Base-by-base conservation (phyloP, 1,140 invertebrate species). In the Cataglyphis hispanica region DNA sequence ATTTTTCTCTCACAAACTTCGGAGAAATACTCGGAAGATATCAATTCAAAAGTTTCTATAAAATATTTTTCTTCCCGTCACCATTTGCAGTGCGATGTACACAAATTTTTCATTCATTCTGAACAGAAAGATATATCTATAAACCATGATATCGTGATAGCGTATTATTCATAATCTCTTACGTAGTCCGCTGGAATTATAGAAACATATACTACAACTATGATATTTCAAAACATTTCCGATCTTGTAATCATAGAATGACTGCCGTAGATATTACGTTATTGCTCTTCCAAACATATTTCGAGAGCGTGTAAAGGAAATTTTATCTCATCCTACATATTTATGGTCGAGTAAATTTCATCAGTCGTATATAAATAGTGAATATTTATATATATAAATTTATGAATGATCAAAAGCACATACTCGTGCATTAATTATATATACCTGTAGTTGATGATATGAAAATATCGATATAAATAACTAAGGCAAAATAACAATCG, bases 1-100 rank as follows among this genome's bases (percentile, higher is more conserved):
- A 78, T 78, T 78, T 16, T 19, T 4, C 19, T 50, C 43, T 67
- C 50, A 37, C 31, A 53, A 67, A 78, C 40, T 66, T 50, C 13
- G 61, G 8, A 53, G 61, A 1, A 7, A 13, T 50, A n/a, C 43
- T 22, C 1, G 31, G 5, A 34, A 37, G 61, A 63, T 50, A 50
- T 78, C 25, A 37, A 22, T n/a, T 2, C 2, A 66, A 53, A 78
- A 78, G 27, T 78, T 67, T 1, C 1, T n/a, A 16, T 27, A 27
- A 25, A 22, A 78, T 53, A n/a, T n/a, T 61, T 66, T 66, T 67
- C n/a, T 37, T 22, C 13, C 40, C 11, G 13, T 34, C 76, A 34
- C 2, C 37, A n/a, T 31, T 64, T 19, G 40, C n/a, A 22, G 50
- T 6, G 43, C 16, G 8, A 50, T 16, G 10, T 50, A 67, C 11